Conservation (phyloP, 2,888 invertebrate species). For the Cacoxenus indagator region DNA sequence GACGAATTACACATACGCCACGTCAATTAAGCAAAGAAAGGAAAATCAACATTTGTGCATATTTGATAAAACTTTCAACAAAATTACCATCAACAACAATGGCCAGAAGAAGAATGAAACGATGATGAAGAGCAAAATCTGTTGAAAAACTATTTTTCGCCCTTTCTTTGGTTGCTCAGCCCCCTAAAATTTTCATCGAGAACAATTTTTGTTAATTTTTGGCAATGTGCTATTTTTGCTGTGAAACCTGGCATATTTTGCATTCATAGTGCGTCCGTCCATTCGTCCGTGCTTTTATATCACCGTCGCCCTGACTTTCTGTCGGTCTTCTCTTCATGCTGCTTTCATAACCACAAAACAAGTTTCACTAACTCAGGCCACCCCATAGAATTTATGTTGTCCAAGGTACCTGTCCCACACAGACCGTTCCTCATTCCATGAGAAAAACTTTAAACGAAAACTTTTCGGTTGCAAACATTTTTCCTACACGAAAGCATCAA, state of each 20-base stretch:
- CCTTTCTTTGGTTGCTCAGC: neutral
- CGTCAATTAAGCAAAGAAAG: neutral
- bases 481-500: neutral
- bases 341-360: neutral
- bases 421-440: neutral
- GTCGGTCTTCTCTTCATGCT: too few species aligned
- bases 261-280: neutral
- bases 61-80: neutral
- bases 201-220: neutral
- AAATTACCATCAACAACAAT: neutral
- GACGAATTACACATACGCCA: neutral
- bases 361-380: neutral
- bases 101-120: neutral
- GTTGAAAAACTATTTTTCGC: constrained; percentile 1
- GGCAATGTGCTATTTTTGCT: neutral
- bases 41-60: neutral
- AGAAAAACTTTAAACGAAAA: neutral
- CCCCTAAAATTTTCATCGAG: too few species aligned
- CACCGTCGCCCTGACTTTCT: too few species aligned
- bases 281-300: too few species aligned
- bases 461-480: constrained; percentile 1
- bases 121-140: neutral
- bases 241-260: neutral
- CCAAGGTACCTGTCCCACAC: neutral
- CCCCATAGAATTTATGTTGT: neutral